Evolutionary conservation across 2,113 vertebrate genomes (phyloP).

Genomic region (Ceuthmochares aereus): DNA sequence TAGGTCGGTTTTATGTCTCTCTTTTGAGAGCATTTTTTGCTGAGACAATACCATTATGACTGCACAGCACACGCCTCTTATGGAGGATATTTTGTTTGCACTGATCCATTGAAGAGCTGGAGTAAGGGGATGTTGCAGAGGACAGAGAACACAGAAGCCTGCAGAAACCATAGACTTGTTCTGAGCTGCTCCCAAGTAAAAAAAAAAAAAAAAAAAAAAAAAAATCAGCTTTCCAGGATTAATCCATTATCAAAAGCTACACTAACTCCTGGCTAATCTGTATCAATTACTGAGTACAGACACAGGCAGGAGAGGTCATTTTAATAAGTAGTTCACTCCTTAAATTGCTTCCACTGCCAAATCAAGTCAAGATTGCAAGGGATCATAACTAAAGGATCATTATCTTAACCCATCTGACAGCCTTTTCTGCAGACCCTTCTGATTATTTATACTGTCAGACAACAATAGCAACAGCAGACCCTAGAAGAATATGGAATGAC

Average conservation of each 20-base stretch:
- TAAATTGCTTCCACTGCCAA: constrained; percentile 41
- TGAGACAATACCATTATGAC: background rate
- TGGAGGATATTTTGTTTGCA: background rate
- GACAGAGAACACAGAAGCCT: background rate
- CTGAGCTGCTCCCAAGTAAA: background rate
- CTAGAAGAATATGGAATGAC: background rate
- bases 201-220: background rate
- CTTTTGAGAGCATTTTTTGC: background rate
- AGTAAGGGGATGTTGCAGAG: background rate
- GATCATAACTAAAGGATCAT: background rate
- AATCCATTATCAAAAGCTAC: constrained; percentile 42
- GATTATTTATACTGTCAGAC: background rate
- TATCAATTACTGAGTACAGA: constrained; percentile 39
- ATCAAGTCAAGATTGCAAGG: background rate
- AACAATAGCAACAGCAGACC: background rate
- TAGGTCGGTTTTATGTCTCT: background rate
- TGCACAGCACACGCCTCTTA: background rate
- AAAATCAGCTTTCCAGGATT: constrained; percentile 34
- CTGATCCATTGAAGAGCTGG: background rate
- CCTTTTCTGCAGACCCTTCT: constrained; percentile 16
- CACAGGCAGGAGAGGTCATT: constrained; percentile 38
- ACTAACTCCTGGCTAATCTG: constrained; percentile 41
- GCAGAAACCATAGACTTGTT: background rate
- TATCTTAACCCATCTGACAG: background rate
- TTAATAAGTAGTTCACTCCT: constrained; percentile 24